A percentile compares a stretch with the other conserved stretches of the same genome.
These are phyloP conservation scores for Microplitis manilae DNA, from an alignment of 2,888 invertebrate species.

Conservation along the genomic window DNA sequence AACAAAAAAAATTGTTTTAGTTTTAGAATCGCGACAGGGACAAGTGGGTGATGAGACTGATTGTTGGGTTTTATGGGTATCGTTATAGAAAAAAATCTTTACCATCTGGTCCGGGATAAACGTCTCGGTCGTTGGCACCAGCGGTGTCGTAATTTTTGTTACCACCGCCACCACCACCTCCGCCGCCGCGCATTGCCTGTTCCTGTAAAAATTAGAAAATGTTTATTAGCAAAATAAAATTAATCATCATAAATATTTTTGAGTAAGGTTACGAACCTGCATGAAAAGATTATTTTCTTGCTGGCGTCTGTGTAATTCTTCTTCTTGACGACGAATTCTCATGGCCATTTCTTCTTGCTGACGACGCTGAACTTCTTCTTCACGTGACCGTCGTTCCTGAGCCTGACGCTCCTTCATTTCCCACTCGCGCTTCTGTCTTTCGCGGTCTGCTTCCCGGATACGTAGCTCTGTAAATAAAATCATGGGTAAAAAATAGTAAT, in stretches of 20 bases:
- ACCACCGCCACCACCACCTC: slow-evolving; percentile 51
- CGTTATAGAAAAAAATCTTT: slow-evolving; percentile 46
- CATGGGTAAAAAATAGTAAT: slow-evolving; percentile 24
- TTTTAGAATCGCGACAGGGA: background rate
- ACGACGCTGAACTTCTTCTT: slow-evolving; percentile 79
- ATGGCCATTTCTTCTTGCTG: slow-evolving; percentile 85
- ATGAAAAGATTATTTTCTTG: slow-evolving; percentile 91
- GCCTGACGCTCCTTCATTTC: slow-evolving; percentile 87
- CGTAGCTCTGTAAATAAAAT: slow-evolving; percentile 76
- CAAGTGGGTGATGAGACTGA: background rate
- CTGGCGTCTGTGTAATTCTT: slow-evolving; percentile 87
- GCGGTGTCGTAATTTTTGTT: slow-evolving; percentile 67
- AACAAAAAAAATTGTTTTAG: slow-evolving; percentile 42
- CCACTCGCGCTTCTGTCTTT: slow-evolving; percentile 88
- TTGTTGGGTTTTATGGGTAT: background rate
- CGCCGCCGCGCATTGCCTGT: slow-evolving; percentile 67
- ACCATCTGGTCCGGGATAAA: slow-evolving; percentile 66
- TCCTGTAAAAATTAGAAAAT: slow-evolving; percentile 58
- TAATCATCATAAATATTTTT: background rate
- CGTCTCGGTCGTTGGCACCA: slow-evolving; percentile 64
- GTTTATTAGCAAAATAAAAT: slow-evolving; percentile 3
- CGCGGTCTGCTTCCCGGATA: slow-evolving; percentile 88
- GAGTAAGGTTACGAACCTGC: slow-evolving; percentile 75
- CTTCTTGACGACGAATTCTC: slow-evolving; percentile 86
- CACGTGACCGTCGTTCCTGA: slow-evolving; percentile 83